These are phyloP conservation scores for Sinocyclocheilus maitianheensis DNA, from an alignment of 2,113 vertebrate genomes.

Conservation along the genomic window DNA sequence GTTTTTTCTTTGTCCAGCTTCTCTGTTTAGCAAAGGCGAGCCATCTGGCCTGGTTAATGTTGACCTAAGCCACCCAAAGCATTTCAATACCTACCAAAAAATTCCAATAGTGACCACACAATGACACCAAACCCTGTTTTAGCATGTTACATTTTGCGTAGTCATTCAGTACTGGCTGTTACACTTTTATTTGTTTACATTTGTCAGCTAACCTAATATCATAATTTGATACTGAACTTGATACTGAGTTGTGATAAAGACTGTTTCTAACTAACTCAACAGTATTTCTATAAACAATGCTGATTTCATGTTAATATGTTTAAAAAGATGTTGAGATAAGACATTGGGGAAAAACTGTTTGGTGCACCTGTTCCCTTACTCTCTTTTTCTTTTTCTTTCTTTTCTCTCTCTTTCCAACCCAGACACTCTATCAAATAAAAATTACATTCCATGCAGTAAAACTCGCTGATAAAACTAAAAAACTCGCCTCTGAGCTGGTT, in stretches of 20 bases:
- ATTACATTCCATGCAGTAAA: constrained; percentile 53
- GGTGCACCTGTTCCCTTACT: constrained; percentile 27
- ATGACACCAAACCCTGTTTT: background rate
- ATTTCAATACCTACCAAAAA: constrained; percentile 26
- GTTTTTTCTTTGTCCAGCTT: background rate
- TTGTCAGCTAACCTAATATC: background rate
- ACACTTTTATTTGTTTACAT: background rate
- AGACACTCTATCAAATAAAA: constrained; percentile 34
- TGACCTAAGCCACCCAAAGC: constrained; percentile 26
- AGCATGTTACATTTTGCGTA: background rate
- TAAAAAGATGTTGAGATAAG: background rate
- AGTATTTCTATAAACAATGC: constrained; percentile 23
- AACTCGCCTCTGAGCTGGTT: constrained; percentile 10
- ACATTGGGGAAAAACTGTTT: background rate
- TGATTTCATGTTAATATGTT: constrained; percentile 32
- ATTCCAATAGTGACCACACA: background rate
- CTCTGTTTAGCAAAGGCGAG: constrained; percentile 2
- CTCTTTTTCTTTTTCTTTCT: background rate
- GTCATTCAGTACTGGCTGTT: background rate
- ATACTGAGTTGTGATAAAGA: constrained; percentile 18
- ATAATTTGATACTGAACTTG: constrained; percentile 12
- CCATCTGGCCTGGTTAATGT: background rate
- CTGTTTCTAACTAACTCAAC: background rate
- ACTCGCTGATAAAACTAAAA: constrained; percentile 35
- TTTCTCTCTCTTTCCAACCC: background rate